Evolutionary conservation across 2,888 invertebrate species (phyloP).

Genomic region (Acleris laterana): DNA sequence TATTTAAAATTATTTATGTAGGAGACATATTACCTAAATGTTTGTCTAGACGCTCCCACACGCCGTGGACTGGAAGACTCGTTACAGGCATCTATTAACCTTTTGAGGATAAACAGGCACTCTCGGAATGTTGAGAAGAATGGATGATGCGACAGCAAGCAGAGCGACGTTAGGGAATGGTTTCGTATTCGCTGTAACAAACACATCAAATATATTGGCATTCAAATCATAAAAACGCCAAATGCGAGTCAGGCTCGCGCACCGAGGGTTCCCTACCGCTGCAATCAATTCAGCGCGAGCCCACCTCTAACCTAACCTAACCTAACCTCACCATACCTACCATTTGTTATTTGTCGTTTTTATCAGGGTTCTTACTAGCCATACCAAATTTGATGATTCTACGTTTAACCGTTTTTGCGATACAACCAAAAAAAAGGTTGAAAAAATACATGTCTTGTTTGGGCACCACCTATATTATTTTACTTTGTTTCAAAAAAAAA

Average conservation of each 20-base stretch:
- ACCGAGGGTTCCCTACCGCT: not conserved
- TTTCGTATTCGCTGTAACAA: slow-evolving; percentile 90
- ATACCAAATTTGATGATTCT: too few relatives aligned
- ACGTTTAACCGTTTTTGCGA: too few relatives aligned
- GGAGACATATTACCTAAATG: slow-evolving; percentile 86
- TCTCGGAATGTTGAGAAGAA: slow-evolving; percentile 99
- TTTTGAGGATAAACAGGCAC: slow-evolving; percentile 97
- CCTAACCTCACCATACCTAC: too few relatives aligned
- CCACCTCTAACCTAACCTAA: too few relatives aligned
- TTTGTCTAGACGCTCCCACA: slow-evolving; percentile 94
- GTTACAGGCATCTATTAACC: slow-evolving; percentile 98
- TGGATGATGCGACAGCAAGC: slow-evolving; percentile 99
- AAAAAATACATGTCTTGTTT: too few relatives aligned
- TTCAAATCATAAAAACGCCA: not conserved
- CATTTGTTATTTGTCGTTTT: too few relatives aligned
- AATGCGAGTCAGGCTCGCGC: too few relatives aligned
- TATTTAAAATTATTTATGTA: not conserved
- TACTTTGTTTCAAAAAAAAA: too few relatives aligned
- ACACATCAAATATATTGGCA: slow-evolving; percentile 21
- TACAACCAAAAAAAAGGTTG: too few relatives aligned
- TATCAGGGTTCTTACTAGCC: too few relatives aligned
- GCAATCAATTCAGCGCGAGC: too few relatives aligned
- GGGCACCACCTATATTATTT: too few relatives aligned
- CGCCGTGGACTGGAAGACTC: slow-evolving; percentile 95
- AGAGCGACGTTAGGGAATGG: slow-evolving; percentile 97